These are phyloP conservation scores for Cyclophora punctaria DNA, from an alignment of 2,888 invertebrate genomes.

Conservation along the genomic window DNA sequence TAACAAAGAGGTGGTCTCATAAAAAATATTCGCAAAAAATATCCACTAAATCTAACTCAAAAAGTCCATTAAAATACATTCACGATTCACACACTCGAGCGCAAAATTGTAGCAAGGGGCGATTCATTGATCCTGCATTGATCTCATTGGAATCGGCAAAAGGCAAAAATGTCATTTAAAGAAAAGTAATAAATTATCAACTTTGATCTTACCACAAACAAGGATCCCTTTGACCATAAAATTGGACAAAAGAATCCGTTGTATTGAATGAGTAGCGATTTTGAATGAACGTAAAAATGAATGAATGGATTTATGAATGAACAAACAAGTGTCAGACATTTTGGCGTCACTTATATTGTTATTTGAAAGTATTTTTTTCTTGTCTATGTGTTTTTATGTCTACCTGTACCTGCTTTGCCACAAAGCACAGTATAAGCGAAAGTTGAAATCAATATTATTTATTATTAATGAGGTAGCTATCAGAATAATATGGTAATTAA, in stretches of 20 bases:
- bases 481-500: no score
- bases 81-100: constrained; percentile 14
- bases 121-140: no score
- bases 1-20: no score
- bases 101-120: constrained; percentile 15
- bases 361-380: constrained; percentile 22
- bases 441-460: no score
- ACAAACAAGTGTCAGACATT: constrained; percentile 28
- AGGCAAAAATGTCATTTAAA: constrained; percentile 12
- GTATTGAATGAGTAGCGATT: constrained; percentile 13
- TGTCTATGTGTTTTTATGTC: constrained; percentile 4
- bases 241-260: constrained; percentile 16
- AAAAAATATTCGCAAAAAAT: not conserved
- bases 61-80: constrained; percentile 17
- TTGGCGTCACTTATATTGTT: constrained; percentile 30
- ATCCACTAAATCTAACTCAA: constrained; percentile 1
- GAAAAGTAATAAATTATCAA: constrained; percentile 32
- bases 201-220: constrained; percentile 36
- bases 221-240: constrained; percentile 20
- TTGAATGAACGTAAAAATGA: constrained; percentile 28
- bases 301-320: constrained; percentile 31
- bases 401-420: constrained; percentile 18
- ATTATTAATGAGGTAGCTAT: no score
- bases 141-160: not conserved
- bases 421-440: no score